A percentile compares a stretch with the other conserved stretches of the same genome.
phyloP scores from a whole-genome alignment of 2,797 vertebrate species.

The Hydrophis major region DNA sequence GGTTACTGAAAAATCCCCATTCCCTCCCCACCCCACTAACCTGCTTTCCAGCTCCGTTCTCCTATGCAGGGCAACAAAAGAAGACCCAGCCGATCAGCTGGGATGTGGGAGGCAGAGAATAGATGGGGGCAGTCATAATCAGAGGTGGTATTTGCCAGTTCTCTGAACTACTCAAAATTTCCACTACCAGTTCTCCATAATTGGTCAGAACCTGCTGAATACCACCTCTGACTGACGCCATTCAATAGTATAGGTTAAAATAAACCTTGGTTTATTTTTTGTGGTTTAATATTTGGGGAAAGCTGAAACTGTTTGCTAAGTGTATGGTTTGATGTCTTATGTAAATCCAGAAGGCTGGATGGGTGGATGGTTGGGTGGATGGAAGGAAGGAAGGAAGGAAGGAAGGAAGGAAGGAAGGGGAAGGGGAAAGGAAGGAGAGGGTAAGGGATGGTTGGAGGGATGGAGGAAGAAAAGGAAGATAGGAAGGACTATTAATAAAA shows the following conservation, averaged over 20 bases:
- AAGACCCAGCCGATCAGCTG: no score
- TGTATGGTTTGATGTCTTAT: not conserved
- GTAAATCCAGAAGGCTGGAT: not conserved
- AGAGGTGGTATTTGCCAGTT: no score
- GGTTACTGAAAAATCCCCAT: no score
- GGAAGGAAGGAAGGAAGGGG: not conserved
- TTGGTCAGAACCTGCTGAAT: no score
- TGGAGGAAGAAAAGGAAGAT: not conserved
- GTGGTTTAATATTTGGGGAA: not conserved
- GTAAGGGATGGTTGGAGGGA: not conserved
- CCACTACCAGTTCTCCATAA: no score
- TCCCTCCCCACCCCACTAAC: no score
- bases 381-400: not conserved
- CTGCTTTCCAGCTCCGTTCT: no score
- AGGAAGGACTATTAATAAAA: not conserved
- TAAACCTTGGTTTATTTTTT: not conserved
- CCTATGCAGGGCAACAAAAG: no score
- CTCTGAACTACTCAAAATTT: no score
- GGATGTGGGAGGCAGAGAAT: no score
- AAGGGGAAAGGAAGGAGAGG: no score
- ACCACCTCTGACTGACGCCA: not conserved
- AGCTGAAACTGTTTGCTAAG: not conserved
- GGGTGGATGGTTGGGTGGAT: not conserved
- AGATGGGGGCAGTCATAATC: no score
- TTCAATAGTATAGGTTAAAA: not conserved